These are phyloP conservation scores for Pangasius mekongensis DNA, from an alignment of 2,797 vertebrate species.

Conservation along the genomic window DNA sequence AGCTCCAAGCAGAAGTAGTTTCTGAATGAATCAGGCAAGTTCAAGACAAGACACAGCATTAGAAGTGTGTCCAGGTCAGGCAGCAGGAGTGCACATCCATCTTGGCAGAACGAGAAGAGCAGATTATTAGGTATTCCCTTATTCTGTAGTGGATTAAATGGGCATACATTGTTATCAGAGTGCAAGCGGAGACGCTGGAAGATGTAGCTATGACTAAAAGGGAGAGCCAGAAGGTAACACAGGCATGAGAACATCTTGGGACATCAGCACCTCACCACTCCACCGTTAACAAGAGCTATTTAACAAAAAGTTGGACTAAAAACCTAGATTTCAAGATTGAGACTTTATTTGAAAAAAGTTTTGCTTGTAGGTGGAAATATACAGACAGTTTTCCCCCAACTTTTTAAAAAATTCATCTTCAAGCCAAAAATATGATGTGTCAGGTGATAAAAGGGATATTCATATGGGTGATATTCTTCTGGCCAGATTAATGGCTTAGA, in stretches of 20 bases:
- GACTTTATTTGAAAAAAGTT: background rate
- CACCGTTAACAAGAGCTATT: background rate
- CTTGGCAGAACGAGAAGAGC: background rate
- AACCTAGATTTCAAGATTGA: background rate
- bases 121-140: background rate
- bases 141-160: background rate
- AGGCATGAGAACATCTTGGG: background rate
- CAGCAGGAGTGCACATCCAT: background rate
- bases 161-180: background rate
- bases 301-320: background rate
- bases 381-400: background rate
- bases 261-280: background rate
- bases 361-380: background rate
- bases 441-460: constrained; percentile 5
- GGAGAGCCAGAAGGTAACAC: background rate
- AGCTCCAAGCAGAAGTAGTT: background rate
- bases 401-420: background rate
- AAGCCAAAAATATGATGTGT: background rate
- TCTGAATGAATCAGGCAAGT: background rate
- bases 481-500: background rate
- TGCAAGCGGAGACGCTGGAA: background rate
- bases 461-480: background rate
- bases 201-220: background rate
- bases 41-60: background rate
- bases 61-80: background rate